Percentiles rank a stretch among this genome's conserved stretches.
Evolutionary conservation across 1,140 invertebrate species (phyloP).

Genomic region (Caenorhabditis remanei): DNA sequence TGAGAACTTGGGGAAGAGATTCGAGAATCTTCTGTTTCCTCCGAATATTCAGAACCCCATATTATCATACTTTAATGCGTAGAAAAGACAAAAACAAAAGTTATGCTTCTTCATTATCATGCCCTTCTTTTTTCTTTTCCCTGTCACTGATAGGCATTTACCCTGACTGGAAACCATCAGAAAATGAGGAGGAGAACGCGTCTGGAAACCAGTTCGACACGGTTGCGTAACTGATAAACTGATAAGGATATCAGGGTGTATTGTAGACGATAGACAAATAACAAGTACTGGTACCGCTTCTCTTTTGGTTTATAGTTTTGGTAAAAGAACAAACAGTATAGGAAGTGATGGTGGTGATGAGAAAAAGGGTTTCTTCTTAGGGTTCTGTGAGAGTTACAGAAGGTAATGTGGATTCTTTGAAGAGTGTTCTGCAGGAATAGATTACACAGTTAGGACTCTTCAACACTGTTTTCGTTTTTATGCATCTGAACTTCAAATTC

Average conservation of each 20-base stretch:
- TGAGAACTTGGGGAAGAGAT: too few species aligned
- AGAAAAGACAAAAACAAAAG: not conserved
- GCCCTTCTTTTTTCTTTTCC: not conserved
- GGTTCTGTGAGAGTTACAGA: not conserved
- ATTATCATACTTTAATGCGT: not conserved
- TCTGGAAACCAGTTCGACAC: slow-evolving; percentile 41
- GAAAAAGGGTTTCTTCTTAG: too few species aligned
- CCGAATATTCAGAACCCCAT: not conserved
- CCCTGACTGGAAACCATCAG: slow-evolving; percentile 16
- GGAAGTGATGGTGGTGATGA: not conserved
- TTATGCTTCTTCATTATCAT: slow-evolving; percentile 36
- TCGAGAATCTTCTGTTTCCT: too few species aligned
- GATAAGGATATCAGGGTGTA: slow-evolving; percentile 47
- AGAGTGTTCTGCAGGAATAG: too few species aligned
- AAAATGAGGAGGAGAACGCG: not conserved
- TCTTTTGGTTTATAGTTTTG: slow-evolving; percentile 30
- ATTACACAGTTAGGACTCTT: too few species aligned
- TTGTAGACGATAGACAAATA: slow-evolving; percentile 34
- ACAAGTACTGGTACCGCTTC: slow-evolving; percentile 55
- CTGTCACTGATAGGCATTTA: slow-evolving; percentile 40
- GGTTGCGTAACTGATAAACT: slow-evolving; percentile 54
- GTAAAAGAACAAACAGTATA: not conserved
- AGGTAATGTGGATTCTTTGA: not conserved
- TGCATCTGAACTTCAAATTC: too few species aligned
- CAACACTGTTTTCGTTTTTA: too few species aligned